A percentile compares a stretch with the other conserved stretches of the same genome.
Conservation (phyloP, 2,797 vertebrate species). For the Eutrigla gurnardus region DNA sequence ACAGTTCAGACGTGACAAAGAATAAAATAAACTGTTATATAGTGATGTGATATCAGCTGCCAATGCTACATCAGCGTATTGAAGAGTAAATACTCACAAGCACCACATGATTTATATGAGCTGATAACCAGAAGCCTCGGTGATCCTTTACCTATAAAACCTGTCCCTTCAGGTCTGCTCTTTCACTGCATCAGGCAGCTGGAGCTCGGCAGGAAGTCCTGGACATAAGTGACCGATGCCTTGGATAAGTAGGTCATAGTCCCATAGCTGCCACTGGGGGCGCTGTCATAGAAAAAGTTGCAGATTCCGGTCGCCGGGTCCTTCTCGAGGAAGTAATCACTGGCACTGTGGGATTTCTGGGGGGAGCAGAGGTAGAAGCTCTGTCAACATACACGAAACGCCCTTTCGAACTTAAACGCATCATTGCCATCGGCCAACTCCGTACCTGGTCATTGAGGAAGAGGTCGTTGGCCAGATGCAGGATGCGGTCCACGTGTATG, state of each 20-base stretch:
- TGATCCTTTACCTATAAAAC: conserved; percentile 14
- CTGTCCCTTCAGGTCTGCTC: neutral
- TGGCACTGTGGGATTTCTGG: conserved; percentile 89
- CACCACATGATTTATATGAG: conserved; percentile 27
- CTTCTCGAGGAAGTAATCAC: conserved; percentile 91
- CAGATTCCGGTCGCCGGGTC: conserved; percentile 94
- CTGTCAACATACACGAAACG: neutral
- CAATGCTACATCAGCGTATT: conserved; percentile 19
- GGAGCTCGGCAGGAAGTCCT: conserved; percentile 93
- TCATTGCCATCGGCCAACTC: neutral
- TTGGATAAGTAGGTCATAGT: conserved; percentile 99
- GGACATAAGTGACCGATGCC: conserved; percentile 90
- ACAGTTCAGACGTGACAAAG: conserved; percentile 8
- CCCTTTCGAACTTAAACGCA: neutral
- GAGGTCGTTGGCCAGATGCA: conserved; percentile 94
- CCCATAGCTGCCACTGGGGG: conserved; percentile 95
- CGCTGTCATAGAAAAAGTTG: conserved; percentile 96
- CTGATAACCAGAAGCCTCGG: conserved; percentile 22
- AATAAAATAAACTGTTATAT: conserved; percentile 9
- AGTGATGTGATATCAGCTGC: conserved; percentile 48
- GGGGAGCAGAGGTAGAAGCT: neutral
- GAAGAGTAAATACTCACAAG: conserved; percentile 30
- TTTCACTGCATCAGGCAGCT: conserved; percentile 93
- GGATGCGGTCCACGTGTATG: conserved; percentile 92
- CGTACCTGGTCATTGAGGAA: conserved; percentile 95